Evolutionary conservation across 2,888 invertebrate genomes (phyloP).

Genomic region (Tupiocoris notatus): DNA sequence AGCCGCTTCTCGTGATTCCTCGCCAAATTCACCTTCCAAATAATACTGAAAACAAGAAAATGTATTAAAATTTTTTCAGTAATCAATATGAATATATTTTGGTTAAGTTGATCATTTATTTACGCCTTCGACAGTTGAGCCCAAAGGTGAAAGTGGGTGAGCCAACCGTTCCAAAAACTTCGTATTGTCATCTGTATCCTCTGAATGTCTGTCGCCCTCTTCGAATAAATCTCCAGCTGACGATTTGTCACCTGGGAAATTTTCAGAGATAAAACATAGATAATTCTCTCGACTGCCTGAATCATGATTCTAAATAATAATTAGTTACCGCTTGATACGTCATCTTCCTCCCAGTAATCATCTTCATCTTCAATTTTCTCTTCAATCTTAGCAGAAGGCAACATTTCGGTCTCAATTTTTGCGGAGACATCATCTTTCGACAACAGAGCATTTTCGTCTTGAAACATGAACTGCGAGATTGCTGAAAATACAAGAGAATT

Average conservation of each 20-base stretch:
- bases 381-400: conserved; percentile 5
- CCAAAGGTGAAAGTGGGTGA: conserved; percentile 22
- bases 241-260: conserved; percentile 26
- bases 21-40: neutral
- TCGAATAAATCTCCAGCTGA: conserved; percentile 30
- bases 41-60: neutral
- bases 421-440: conserved; percentile 25
- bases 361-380: conserved; percentile 36
- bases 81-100: too few relatives aligned
- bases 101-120: too few relatives aligned
- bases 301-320: too few relatives aligned
- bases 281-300: neutral
- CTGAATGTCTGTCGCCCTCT: conserved; percentile 23
- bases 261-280: too few relatives aligned
- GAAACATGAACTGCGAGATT: conserved; percentile 8
- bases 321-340: conserved; percentile 31
- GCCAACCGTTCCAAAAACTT: conserved; percentile 1
- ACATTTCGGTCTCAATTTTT: neutral
- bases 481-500: neutral
- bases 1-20: neutral
- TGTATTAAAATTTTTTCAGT: neutral
- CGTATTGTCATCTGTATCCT: conserved; percentile 28
- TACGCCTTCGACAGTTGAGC: conserved; percentile 26
- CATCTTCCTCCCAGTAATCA: conserved; percentile 39
- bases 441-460: conserved; percentile 36